phyloP scores from a whole-genome alignment of 2,113 vertebrate species.

The Campylomormyrus numenius region DNA sequence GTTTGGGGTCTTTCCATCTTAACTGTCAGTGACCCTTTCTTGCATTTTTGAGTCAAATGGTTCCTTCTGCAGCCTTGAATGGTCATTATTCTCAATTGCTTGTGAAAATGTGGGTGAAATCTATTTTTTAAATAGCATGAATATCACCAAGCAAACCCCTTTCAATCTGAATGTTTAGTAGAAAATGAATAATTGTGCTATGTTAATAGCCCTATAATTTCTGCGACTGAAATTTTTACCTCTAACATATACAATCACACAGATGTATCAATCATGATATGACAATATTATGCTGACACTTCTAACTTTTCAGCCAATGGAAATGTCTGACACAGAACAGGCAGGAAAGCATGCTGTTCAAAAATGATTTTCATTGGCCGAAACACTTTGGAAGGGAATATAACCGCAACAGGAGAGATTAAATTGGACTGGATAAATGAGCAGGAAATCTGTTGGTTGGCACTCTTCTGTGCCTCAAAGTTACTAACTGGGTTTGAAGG shows the following conservation, averaged over 20 bases:
- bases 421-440: conserved; percentile 44
- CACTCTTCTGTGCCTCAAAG: conserved; percentile 37
- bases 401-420: conserved; percentile 4
- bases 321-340: neutral
- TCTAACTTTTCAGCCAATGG: neutral
- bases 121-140: neutral
- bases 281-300: neutral
- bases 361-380: neutral
- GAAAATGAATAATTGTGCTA: neutral
- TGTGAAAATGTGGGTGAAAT: neutral
- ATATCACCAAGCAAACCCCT: neutral
- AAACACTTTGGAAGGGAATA: neutral
- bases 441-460: conserved; percentile 51
- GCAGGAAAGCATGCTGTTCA: neutral
- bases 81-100: neutral
- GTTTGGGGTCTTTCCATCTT: neutral
- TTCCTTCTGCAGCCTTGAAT: neutral
- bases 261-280: neutral
- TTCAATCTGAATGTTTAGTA: neutral
- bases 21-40: neutral
- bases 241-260: neutral
- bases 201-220: neutral
- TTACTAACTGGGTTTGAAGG: conserved; percentile 32
- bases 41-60: neutral
- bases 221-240: neutral